Evolutionary conservation across 2,797 vertebrate genomes (phyloP), one percentile per base, ranked within the genome.

Genomic region (Semotilus atromaculatus): DNA sequence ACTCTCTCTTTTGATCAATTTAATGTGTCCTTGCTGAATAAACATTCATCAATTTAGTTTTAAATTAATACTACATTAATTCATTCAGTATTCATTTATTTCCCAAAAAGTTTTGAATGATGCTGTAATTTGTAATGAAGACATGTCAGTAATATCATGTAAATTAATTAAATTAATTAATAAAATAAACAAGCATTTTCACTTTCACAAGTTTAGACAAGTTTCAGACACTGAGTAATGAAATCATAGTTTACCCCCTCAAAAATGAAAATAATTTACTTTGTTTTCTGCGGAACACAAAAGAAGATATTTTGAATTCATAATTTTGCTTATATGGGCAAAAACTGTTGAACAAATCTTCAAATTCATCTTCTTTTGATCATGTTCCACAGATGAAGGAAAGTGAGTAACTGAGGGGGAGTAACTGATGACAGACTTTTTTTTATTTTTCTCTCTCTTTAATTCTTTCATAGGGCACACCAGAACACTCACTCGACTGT

Each of bases 401-500:
- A 48, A 48, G 70, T 19, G n/a, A 48, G 18, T 2, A 48, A 45
- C 40, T 18, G 38, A 71, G 23, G 68, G 40, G 9, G 3, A 21
- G 26, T 3, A 73, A 74, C 48, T 31, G 16, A 51, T 73, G 43
- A 31, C 18, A 74, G 10, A 53, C n/a, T 11, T 7, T 66, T 73
- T 7, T 31, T 0, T 21, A 6, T 53, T 11, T 55, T 3, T 53
- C 29, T 51, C 45, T 51, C 45, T 34, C 29, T 74, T 55, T n/a
- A 75, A 18, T 60, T 5, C 74, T 18, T 77, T 66, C 81, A 74
- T 19, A 71, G 23, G n/a, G 29, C 45, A 68, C 34, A n/a, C 29
- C 36, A 38, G 31, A 78, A 55, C 23, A 48, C 92, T 90, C 90
- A 96, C 95, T 92, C 95, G 93, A 85, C 93, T 90, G 77, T 90